Evolutionary conservation across 2,797 vertebrate species (phyloP).

Genomic region (Spinus olivaceus): DNA sequence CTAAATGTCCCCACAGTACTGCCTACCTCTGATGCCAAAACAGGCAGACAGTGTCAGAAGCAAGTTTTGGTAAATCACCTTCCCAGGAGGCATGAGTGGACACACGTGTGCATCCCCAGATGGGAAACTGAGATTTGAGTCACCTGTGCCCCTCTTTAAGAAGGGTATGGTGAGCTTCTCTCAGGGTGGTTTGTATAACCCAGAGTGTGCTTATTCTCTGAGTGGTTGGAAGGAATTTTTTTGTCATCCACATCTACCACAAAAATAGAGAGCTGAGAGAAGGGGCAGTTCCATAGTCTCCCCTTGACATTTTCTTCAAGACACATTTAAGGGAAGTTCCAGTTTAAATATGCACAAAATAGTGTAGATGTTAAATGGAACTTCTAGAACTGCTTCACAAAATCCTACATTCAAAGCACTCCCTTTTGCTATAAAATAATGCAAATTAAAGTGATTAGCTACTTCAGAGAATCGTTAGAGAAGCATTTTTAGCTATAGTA

Average conservation of each 20-base stretch:
- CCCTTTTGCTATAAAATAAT: not conserved
- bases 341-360: not conserved
- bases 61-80: not conserved
- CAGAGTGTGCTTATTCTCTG: not conserved
- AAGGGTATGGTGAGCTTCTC: not conserved
- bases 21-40: not conserved
- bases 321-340: not conserved
- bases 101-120: not conserved
- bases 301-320: not conserved
- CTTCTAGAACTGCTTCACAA: not conserved
- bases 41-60: not conserved
- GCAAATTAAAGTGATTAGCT: constrained; percentile 41
- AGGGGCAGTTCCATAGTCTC: not conserved
- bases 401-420: not conserved
- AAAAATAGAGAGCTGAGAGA: not conserved
- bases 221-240: not conserved
- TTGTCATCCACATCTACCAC: not conserved
- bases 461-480: not conserved
- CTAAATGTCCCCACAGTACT: not conserved
- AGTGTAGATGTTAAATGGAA: not conserved
- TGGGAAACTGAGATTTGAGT: not conserved
- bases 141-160: not conserved
- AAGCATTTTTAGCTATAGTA: constrained; percentile 25
- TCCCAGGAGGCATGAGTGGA: not conserved
- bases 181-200: not conserved